Base-by-base conservation (phyloP, 2,888 invertebrate species). In the Mesorhabditis sp. region DNA sequence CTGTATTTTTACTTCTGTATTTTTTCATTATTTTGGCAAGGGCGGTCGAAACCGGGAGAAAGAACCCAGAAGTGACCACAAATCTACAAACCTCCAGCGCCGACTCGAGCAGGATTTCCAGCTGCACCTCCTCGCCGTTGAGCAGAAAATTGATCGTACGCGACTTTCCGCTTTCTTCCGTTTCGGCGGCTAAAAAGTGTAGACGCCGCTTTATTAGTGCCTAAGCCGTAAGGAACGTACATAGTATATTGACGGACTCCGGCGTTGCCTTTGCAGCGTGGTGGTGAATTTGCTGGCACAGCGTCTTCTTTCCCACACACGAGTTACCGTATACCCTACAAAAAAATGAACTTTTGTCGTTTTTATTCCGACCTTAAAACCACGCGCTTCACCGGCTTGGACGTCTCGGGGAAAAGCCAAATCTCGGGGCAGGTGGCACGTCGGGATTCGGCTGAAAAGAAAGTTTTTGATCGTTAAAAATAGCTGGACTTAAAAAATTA, bases 371-470 rank as follows among this genome's bases (percentile, higher is more conserved):
- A 62, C 10, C 10, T 65, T 2, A 77, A 64, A 10, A 75, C 73
- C 5, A 77, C 72, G 7, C 72, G 69, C 50, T 70, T 66, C 67
- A 70, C 69, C 43, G 69, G 69, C 10, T 70, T 68, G 13, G 72
- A 68, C 1, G 67, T 71, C 42, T 74, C 75, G 1, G 76, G 74
- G 68, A 80, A 80, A 43, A 83, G 76, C 75, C 81, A 84, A 65
- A 83, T 84, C 72, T 83, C 83, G 10, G 83, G 83, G 73, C 83
- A 83, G 3, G 83, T 83, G 28, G 83, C 78, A 5, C 83, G 80
- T 15, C 83, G 80, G 44, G 70, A 71, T 66, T 74, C 77, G 70
- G 67, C 58, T 50, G 58, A 50, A 50, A 50, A 50, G 10, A 50
- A 50, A 50, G 7, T 50, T 50, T 50, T 50, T 50, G 2, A 10